Conservation (phyloP, 2,113 vertebrate genomes). For the Antigone vipio region DNA sequence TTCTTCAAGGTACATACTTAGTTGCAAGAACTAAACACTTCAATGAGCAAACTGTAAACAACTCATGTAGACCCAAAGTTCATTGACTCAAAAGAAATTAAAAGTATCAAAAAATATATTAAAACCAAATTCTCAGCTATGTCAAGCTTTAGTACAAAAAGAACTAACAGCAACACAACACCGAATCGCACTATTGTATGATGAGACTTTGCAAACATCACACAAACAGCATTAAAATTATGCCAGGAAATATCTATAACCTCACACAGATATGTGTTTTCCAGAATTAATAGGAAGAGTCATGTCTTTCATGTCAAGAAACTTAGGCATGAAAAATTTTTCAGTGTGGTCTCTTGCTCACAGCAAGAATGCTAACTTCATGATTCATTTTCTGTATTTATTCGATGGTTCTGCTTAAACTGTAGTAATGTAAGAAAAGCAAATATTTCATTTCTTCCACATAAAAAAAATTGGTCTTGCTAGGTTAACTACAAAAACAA, state of each 20-base stretch:
- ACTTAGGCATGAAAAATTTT: background rate
- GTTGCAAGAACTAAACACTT: background rate
- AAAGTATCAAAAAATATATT: background rate
- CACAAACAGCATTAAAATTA: background rate
- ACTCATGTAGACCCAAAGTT: background rate
- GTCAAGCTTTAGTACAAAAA: background rate
- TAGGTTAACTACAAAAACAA: background rate
- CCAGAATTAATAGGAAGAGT: background rate
- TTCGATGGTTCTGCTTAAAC: background rate
- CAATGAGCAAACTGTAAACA: background rate
- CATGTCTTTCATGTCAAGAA: background rate
- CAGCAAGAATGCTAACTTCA: background rate
- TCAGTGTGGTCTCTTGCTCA: background rate
- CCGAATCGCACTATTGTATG: background rate
- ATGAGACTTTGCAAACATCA: background rate
- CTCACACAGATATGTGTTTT: background rate
- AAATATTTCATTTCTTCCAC: background rate
- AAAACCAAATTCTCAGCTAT: background rate
- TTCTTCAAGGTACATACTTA: background rate
- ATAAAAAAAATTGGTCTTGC: background rate
- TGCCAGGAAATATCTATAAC: background rate
- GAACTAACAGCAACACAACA: background rate
- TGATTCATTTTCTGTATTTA: background rate
- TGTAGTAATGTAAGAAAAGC: background rate
- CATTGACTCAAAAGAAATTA: background rate